Base-by-base conservation (phyloP, 1,140 invertebrate species). In the Hylaeus volcanicus region DNA sequence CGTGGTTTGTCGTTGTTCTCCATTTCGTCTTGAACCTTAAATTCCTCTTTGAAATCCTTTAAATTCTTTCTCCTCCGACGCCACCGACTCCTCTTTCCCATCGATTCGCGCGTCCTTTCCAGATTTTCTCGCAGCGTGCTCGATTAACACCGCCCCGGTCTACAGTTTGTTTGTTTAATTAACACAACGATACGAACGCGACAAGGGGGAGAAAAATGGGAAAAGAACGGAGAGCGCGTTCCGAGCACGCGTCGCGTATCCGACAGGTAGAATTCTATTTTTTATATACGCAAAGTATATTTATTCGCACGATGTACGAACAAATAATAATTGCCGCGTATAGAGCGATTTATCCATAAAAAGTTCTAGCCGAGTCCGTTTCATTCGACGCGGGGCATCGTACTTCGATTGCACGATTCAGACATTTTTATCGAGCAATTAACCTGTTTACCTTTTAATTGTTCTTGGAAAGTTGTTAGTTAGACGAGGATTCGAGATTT, bases 81-180 rank as follows among this genome's bases (percentile, higher is more conserved):
- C 65, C 60, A 26, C 26, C 26, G 26, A 26, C 26, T 84, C 73
- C 82, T 84, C 56, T 73, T 74, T 79, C 68, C 74, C 72, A 74
- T 79, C 84, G 65, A 79, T 70, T 63, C 61, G 48, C 66, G 37
- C 77, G 80, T 74, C 65, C 77, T 80, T 72, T 79, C 76, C 81
- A 79, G 81, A 79, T 79, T 79, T 73, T 48, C 61, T 72, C 41
- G 61, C 48, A 9, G 66, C 53, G 68, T 58, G 26, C 41, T 39
- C 74, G 75, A 69, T 74, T 69, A 74, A 75, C 72, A 79, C 61
- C 70, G n/a, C 26, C 61, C 26, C 39, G 26, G 78, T 39, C 53
- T 39, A 14, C 78, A 60, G 72, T 83, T 83, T 81, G 66, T 83
- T 83, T 76, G 58, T 55, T 66, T 71, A 61, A 83, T 81, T 83